Evolutionary conservation across 2,113 vertebrate genomes (phyloP).

Genomic region (Trichechus manatus): DNA sequence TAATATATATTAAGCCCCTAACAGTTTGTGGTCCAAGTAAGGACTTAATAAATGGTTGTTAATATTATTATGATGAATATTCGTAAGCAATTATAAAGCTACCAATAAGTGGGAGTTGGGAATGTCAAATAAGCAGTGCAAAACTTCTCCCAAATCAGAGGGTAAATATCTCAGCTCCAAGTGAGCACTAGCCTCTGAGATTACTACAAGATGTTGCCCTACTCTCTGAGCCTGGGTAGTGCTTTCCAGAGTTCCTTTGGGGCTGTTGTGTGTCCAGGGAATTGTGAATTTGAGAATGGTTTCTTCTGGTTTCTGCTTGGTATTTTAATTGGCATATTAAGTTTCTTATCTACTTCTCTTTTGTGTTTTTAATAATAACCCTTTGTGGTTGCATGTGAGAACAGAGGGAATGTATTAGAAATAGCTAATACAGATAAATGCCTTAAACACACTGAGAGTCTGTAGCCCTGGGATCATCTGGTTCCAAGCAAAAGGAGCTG

Average conservation of each 20-base stretch:
- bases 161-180: neutral
- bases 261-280: conserved; percentile 14
- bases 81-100: neutral
- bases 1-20: neutral
- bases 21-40: neutral
- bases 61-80: neutral
- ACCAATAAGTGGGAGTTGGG: neutral
- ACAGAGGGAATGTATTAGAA: conserved; percentile 28
- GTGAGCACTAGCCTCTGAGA: neutral
- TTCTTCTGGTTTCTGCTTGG: conserved; percentile 79
- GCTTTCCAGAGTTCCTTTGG: neutral
- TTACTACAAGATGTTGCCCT: neutral
- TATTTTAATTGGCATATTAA: conserved; percentile 84
- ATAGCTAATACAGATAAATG: conserved; percentile 10
- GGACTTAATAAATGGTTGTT: neutral
- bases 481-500: neutral
- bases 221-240: neutral
- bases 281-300: conserved; percentile 78
- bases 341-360: conserved; percentile 73
- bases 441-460: neutral
- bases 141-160: neutral
- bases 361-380: conserved; percentile 63
- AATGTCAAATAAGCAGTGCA: neutral
- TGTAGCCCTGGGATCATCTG: neutral
- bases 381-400: conserved; percentile 43